These are phyloP conservation scores for Zele albiditarsus DNA, from an alignment of 2,888 invertebrate genomes.

Conservation along the genomic window DNA sequence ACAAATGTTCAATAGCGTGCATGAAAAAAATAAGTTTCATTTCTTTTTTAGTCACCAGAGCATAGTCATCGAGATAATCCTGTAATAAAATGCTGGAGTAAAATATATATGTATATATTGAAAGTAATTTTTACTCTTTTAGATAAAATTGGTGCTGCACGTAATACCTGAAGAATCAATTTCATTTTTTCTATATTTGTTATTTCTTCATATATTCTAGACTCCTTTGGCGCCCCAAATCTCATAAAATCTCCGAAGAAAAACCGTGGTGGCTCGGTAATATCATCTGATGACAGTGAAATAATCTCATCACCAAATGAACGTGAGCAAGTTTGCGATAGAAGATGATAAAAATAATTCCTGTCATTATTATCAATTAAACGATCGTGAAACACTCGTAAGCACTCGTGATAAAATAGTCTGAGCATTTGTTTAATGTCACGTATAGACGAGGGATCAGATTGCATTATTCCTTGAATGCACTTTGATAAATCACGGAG, in stretches of 20 bases:
- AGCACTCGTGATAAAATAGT: conserved; percentile 93
- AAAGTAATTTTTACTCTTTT: neutral
- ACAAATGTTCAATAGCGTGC: conserved; percentile 91
- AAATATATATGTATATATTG: conserved; percentile 7
- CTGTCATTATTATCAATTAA: conserved; percentile 88
- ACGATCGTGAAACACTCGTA: conserved; percentile 93
- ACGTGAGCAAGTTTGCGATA: conserved; percentile 80
- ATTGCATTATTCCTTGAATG: conserved; percentile 91
- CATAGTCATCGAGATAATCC: conserved; percentile 91
- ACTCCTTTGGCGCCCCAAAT: conserved; percentile 81
- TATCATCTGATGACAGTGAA: conserved; percentile 75
- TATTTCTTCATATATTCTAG: conserved; percentile 88
- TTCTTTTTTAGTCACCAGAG: conserved; percentile 83
- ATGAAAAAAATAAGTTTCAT: conserved; percentile 91
- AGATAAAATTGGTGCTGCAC: neutral
- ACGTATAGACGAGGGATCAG: conserved; percentile 82
- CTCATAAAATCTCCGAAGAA: conserved; percentile 91
- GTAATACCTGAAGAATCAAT: conserved; percentile 78
- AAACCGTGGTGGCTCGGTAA: conserved; percentile 80
- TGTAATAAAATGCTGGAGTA: conserved; percentile 59
- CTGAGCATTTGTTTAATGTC: conserved; percentile 81
- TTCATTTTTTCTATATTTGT: conserved; percentile 82
- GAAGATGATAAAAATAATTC: conserved; percentile 83
- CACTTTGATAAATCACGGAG: conserved; percentile 92
- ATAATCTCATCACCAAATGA: conserved; percentile 79